phyloP scores from a whole-genome alignment of 2,113 vertebrate genomes.

The Leiothrix lutea region DNA sequence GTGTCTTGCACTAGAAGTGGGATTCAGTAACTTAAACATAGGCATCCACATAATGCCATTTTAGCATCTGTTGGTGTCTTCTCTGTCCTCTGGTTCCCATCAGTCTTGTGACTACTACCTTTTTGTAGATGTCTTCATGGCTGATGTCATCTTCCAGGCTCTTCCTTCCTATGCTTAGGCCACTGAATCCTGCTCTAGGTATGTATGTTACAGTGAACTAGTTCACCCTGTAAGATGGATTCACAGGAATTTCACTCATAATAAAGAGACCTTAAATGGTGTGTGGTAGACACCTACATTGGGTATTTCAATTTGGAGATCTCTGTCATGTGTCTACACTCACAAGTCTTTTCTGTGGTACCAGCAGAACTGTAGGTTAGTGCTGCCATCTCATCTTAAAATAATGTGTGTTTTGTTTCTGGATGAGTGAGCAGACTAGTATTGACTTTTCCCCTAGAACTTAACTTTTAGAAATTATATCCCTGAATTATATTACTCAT shows the following conservation, averaged over 20 bases:
- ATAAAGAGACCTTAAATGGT: background rate
- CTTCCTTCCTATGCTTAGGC: slow-evolving; percentile 2
- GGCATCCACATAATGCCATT: background rate
- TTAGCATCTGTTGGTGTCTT: slow-evolving; percentile 19
- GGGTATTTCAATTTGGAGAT: background rate
- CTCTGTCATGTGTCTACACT: background rate
- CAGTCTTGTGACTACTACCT: slow-evolving; percentile 25
- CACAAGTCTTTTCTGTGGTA: background rate
- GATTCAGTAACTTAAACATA: slow-evolving; percentile 29
- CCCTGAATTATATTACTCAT: background rate
- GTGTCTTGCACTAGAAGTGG: background rate
- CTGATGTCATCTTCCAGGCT: slow-evolving; percentile 9
- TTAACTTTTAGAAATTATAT: background rate
- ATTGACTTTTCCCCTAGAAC: background rate
- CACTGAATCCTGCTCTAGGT: slow-evolving; percentile 5
- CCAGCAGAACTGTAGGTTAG: background rate
- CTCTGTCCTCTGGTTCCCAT: background rate
- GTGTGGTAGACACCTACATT: background rate
- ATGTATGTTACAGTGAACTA: background rate
- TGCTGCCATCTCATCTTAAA: background rate
- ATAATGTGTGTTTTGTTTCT: background rate
- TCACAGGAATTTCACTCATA: background rate
- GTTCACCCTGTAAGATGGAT: background rate
- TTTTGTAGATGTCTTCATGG: slow-evolving; percentile 20
- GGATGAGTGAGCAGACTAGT: background rate